A percentile compares a stretch with the other conserved stretches of the same genome.
Evolutionary conservation across 1,140 invertebrate species (phyloP).

Genomic region (Triops longicaudatus): DNA sequence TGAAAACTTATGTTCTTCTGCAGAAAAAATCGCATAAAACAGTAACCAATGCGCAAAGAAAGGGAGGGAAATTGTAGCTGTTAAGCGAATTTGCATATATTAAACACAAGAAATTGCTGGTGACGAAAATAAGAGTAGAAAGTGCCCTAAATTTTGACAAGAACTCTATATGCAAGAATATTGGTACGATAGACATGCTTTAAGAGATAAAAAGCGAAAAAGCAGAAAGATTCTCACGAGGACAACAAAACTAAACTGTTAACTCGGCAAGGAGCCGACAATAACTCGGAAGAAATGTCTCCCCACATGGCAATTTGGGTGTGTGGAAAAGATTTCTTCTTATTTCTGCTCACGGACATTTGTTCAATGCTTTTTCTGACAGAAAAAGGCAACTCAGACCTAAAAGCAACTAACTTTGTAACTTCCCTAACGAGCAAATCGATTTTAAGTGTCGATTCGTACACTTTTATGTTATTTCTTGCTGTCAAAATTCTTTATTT

Average conservation of each 20-base stretch:
- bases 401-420: neutral
- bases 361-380: neutral
- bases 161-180: neutral
- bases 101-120: neutral
- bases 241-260: neutral
- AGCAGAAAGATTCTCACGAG: neutral
- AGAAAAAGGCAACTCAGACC: neutral
- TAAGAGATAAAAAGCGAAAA: neutral
- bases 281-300: neutral
- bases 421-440: conserved; percentile 2
- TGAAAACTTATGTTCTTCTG: neutral
- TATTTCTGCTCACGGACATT: neutral
- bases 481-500: neutral
- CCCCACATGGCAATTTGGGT: neutral
- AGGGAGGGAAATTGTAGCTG: neutral
- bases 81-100: neutral
- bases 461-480: neutral
- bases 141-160: neutral
- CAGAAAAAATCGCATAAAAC: neutral
- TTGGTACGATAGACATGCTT: neutral
- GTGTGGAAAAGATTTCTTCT: neutral
- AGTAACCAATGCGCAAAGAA: neutral
- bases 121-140: neutral
- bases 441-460: neutral
- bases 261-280: neutral